Percentiles rank a stretch among this genome's conserved stretches.
These are phyloP conservation scores for Brachionus koreanus DNA, from an alignment of 1,140 invertebrate genomes.

Conservation along the genomic window DNA sequence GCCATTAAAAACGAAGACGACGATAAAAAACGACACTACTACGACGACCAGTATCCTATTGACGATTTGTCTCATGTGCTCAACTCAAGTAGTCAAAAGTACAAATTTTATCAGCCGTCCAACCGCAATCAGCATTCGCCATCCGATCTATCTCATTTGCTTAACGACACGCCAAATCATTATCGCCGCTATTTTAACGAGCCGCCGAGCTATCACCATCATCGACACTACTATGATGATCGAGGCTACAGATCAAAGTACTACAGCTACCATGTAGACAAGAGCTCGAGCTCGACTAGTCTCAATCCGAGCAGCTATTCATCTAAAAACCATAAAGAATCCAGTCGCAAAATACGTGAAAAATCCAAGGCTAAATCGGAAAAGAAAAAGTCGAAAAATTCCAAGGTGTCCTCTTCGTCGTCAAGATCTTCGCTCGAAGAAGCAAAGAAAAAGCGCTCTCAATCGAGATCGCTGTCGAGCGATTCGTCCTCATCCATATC, in stretches of 20 bases:
- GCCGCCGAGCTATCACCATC: neutral
- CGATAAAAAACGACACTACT: constrained; percentile 12
- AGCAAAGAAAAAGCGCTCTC: neutral
- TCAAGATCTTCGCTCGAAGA: neutral
- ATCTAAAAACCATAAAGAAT: neutral
- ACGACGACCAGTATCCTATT: neutral
- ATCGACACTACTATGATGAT: constrained; percentile 18
- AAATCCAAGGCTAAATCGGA: neutral
- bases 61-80: neutral
- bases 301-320: neutral
- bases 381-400: neutral
- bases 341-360: neutral
- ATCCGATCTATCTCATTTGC: neutral
- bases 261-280: neutral
- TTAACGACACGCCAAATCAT: neutral
- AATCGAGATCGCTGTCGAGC: neutral
- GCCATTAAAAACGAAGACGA: neutral
- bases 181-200: neutral
- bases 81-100: neutral
- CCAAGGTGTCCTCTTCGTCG: neutral
- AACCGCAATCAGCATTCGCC: neutral
- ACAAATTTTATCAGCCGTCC: neutral
- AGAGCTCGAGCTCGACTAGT: constrained; percentile 12
- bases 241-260: neutral
- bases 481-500: constrained; percentile 3